A percentile compares a stretch with the other conserved stretches of the same genome.
These are phyloP conservation scores for Drosophila multiciliata DNA, from an alignment of 2,888 invertebrate genomes.

Conservation along the genomic window DNA sequence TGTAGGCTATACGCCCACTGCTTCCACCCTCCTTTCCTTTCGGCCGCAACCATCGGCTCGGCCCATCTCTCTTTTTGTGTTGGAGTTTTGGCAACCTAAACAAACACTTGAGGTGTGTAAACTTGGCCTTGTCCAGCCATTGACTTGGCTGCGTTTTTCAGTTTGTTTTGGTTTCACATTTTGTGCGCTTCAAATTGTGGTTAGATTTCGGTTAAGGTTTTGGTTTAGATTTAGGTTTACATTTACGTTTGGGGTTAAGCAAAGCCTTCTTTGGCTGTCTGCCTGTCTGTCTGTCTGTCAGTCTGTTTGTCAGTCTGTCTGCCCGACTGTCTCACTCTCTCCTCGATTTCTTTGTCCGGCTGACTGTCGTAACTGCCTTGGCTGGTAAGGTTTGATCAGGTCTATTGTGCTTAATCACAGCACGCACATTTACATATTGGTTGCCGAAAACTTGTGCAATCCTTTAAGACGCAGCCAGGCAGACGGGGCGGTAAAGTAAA, in stretches of 20 bases:
- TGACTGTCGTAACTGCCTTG: slow-evolving; percentile 5
- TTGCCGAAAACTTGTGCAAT: slow-evolving; percentile 80
- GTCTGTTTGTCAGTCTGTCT: background rate
- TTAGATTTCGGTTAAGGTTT: slow-evolving; percentile 71
- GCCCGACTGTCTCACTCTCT: background rate
- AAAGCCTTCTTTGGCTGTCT: slow-evolving; percentile 30
- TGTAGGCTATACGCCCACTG: background rate
- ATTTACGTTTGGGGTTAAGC: slow-evolving; percentile 50
- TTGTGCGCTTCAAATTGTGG: slow-evolving; percentile 69
- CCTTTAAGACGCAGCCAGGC: slow-evolving; percentile 68
- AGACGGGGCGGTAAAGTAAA: slow-evolving; percentile 24
- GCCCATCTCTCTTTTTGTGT: slow-evolving; percentile 24
- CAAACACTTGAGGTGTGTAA: slow-evolving; percentile 81
- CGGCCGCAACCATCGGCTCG: background rate
- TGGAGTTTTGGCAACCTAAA: slow-evolving; percentile 67
- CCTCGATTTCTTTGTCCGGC: background rate
- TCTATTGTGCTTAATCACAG: slow-evolving; percentile 79
- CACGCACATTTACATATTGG: slow-evolving; percentile 81
- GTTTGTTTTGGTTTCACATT: slow-evolving; percentile 78
- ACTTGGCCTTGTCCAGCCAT: slow-evolving; percentile 71
- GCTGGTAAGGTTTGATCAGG: slow-evolving; percentile 31
- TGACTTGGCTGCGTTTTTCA: slow-evolving; percentile 68
- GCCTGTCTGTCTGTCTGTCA: slow-evolving; percentile 5
- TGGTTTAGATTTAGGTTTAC: slow-evolving; percentile 31
- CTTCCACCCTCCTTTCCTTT: background rate